Evolutionary conservation across 2,888 invertebrate species (phyloP), one percentile per base, ranked within the genome.

Genomic region (Isotomurus palustris): DNA sequence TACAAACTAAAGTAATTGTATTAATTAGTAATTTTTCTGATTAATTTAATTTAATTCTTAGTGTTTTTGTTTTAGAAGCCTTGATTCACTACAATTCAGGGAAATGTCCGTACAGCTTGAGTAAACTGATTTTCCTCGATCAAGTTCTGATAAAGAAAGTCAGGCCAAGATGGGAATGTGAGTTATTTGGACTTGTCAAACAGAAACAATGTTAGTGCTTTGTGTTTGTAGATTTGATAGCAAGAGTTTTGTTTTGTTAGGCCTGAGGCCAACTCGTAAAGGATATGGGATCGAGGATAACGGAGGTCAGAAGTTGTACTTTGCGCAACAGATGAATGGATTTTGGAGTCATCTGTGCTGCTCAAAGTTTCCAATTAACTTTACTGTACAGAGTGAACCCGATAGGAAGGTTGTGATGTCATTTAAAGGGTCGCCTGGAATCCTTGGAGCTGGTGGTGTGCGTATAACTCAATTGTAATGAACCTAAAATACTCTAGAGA

Each of bases 381-480:
- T 38, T 25, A 35, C 36, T 22, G 19, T 50, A n/a, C 40, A 50
- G 25, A 19, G n/a, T 2, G 50, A 50, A 19, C 50, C 44, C 2
- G 32, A 41, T 3, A 27, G 29, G 10, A 29, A 19, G n/a, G 19
- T 45, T 22, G 27, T 56, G 1, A 22, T 56, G 21, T 17, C 24
- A 3, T 24, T 44, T 3, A 29, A 24, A 14, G 38, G 44, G 12
- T n/a, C 2, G 3, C 44, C 51, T 21, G 56, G 51, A 3, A 43
- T 44, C n/a, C 45, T 35, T 22, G 56, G 56, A 1, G 51, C 36
- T 19, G 56, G 56, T 21, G 56, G 43, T 28, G 56, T 56, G 51
- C 36, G 32, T 27, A 27, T 25, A 24, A 36, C 2, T 44, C 10
- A 19, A 28, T 47, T 47, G 17, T 25, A 21, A 38, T 12, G 10